Base-by-base conservation (phyloP, 2,888 invertebrate genomes). In the Amblyteles armatorius region DNA sequence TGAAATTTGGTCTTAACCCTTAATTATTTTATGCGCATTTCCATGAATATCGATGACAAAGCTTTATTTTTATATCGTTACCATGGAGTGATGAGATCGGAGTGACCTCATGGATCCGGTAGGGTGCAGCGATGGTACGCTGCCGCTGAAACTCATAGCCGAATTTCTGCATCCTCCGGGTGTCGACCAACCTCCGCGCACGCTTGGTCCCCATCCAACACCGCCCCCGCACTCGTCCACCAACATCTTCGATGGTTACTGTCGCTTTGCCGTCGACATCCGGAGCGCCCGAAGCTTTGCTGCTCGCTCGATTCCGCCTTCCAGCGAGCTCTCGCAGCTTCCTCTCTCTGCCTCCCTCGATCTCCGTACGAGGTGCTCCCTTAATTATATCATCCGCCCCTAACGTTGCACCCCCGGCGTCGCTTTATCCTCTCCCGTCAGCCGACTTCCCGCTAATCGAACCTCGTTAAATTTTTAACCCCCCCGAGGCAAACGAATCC, bases 71-170 rank as follows among this genome's bases (percentile, higher is more conserved):
- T 57, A 3, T 13, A 73, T 44, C 52, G 85, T 87, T 88, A 92
- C 93, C 84, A 89, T 89, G 48, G 93, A 93, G 72, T 93, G 93
- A 85, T 93, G 93, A 68, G 93, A 93, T 84, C 93, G 88, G 50
- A 93, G 87, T 4, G 93, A 93, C 86, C 93, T 90, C 85, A 93
- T 89, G 63, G 93, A 93, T 81, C 93, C 93, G 22, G 93, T 88
- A 7, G 92, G 93, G 83, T 93, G 93, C n/a, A 93, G 91, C 7
- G 93, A 93, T 22, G 93, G 93, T 63, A 93, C 93, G 83, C 93
- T 93, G 74, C 93, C 93, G n/a, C 93, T 92, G 82, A 93, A 93
- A 88, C 92, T 93, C 92, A 92, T 93, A 77, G 91, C 89, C 13
- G 93, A 92, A 89, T 92, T 92, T 86, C 92, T 91, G 88, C 92